phyloP scores from a whole-genome alignment of 2,797 vertebrate genomes.

The Ibycter americanus region DNA sequence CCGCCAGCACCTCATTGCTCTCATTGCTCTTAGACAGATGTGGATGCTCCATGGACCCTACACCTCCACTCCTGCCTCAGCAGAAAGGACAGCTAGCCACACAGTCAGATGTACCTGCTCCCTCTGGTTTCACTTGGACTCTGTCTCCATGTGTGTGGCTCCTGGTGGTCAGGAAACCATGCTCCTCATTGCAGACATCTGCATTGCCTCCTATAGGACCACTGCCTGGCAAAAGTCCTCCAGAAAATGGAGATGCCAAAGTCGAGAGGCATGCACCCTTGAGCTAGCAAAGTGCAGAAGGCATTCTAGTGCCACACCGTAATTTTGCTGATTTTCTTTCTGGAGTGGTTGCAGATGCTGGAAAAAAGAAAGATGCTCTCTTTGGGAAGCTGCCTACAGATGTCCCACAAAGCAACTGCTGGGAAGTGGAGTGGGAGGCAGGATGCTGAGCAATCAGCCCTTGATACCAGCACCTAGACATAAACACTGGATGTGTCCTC shows the following conservation, averaged over 20 bases:
- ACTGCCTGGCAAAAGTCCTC: background rate
- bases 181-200: background rate
- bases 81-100: background rate
- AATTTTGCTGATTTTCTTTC: background rate
- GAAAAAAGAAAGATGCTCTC: background rate
- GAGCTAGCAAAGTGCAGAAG: background rate
- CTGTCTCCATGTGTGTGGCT: background rate
- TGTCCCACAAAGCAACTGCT: background rate
- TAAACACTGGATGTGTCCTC: background rate
- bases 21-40: background rate
- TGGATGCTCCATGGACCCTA: background rate
- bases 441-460: background rate
- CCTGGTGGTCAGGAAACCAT: background rate
- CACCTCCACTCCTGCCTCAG: fast-evolving
- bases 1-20: background rate
- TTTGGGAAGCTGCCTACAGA: background rate
- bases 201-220: background rate
- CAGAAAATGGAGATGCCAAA: background rate
- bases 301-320: background rate
- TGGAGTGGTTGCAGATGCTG: background rate
- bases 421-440: background rate
- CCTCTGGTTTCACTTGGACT: background rate
- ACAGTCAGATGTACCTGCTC: background rate
- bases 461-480: background rate
- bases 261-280: background rate